Base-by-base conservation (phyloP, 2,888 invertebrate species). In the Cephus pygmeus region DNA sequence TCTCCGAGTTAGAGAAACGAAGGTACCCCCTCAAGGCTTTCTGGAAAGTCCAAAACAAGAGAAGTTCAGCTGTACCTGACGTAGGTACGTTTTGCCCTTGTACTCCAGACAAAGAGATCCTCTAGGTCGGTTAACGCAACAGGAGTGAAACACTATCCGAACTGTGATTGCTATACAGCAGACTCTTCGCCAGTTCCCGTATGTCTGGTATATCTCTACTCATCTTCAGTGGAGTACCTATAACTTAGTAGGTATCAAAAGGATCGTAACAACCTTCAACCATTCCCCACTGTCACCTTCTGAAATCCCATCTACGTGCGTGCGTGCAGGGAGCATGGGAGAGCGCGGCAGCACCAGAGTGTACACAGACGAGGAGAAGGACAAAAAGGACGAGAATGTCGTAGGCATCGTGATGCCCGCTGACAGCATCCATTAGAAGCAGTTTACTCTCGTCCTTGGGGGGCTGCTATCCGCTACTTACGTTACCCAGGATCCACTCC, bases 341-440 rank as follows among this genome's bases (percentile, higher is more conserved):
- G 23, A 56, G 56, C 56, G 9, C 23, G 9, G 56, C 9, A 23
- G 56, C 56, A 23, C 9, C 23, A 9, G 56, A 56, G 71, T 71
- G 71, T 71, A 71, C 71, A 71, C 71, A 71, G 31, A 31, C 33
- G 31, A 30, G 35, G 35, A 15, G 35, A 30, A 35, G 30, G 74
- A 33, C 74, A 30, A 31, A 30, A 31, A 34, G 36, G 71, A 34
- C 71, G 31, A 71, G 71, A 30, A 71, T 15, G 71, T 56, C 74
- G 36, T 34, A 23, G 74, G 30, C 36, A 23, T 33, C 74, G 12
- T 74, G 35, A 74, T 30, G 74, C 31, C 84, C 82, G 82, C 80
- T 85, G 88, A 88, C 88, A 86, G 87, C 85, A 85, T 88, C 88
- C 88, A 88, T 88, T 88, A 88, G 87, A 87, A 85, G 85, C 84